Percentiles rank a stretch among this genome's conserved stretches.
phyloP scores from a whole-genome alignment of 2,888 invertebrate genomes.

The Athrips mouffetella region DNA sequence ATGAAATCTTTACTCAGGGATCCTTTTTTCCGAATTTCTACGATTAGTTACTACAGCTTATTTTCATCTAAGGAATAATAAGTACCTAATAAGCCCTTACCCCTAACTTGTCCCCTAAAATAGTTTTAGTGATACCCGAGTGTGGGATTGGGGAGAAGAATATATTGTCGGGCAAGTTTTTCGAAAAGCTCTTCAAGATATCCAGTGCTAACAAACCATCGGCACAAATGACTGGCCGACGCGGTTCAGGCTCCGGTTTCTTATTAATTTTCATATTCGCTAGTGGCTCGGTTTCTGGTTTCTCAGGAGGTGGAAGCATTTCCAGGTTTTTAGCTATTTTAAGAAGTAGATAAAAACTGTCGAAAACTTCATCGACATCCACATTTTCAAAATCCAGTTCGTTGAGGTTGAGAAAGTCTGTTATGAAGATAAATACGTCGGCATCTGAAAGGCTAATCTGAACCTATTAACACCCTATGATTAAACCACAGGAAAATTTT shows the following conservation, averaged over 20 bases:
- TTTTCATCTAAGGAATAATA: neutral
- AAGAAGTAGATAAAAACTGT: conserved; percentile 4
- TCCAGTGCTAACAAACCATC: conserved; percentile 58
- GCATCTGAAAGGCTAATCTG: conserved; percentile 8
- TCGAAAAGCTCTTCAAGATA: conserved; percentile 47
- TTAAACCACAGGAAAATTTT: too few species aligned
- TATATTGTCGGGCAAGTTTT: conserved; percentile 45
- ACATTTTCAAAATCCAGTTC: neutral
- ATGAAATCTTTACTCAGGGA: neutral
- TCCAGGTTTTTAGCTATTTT: conserved; percentile 7
- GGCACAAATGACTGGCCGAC: conserved; percentile 50
- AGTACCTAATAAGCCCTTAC: too few species aligned
- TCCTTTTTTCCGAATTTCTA: neutral
- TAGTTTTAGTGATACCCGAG: conserved; percentile 41
- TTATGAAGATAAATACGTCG: conserved; percentile 7
- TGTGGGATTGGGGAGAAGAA: conserved; percentile 52
- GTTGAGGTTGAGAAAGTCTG: conserved; percentile 5
- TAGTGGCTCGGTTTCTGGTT: conserved; percentile 20
- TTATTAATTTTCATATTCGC: conserved; percentile 27
- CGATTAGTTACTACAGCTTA: neutral
- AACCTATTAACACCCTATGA: too few species aligned
- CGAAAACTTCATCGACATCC: neutral
- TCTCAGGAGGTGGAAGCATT: neutral
- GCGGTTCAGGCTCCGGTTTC: neutral
- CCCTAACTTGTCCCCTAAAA: conserved; percentile 43